These are phyloP conservation scores for Nestor notabilis DNA, from an alignment of 2,113 vertebrate species.

Conservation along the genomic window DNA sequence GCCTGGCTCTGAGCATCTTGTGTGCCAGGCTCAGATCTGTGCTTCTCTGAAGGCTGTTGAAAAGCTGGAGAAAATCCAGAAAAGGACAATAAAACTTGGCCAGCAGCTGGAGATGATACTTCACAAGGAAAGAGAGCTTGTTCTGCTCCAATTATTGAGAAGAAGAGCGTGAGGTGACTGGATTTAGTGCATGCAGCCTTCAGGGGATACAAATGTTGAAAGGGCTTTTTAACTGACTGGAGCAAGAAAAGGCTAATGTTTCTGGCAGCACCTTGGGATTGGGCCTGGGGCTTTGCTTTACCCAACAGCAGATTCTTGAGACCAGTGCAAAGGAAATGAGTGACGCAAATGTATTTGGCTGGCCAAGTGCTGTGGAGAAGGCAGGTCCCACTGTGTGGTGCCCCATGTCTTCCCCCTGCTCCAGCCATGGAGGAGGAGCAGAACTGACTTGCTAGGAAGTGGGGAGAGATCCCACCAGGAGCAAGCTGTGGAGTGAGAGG, in stretches of 20 bases:
- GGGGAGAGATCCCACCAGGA: neutral
- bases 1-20: neutral
- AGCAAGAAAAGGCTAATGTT: neutral
- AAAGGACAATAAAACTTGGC: neutral
- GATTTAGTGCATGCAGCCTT: neutral
- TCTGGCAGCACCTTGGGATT: neutral
- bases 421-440: neutral
- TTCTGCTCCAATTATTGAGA: neutral
- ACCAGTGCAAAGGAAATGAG: neutral
- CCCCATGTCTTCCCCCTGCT: neutral
- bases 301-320: neutral
- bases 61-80: neutral
- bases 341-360: neutral
- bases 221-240: neutral
- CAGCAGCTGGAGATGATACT: neutral
- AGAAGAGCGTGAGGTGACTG: neutral
- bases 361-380: neutral
- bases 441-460: neutral
- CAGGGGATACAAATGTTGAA: neutral
- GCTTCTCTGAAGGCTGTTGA: neutral
- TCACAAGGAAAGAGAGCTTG: neutral
- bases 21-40: neutral
- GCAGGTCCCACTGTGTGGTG: accelerated
- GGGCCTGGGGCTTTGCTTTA: neutral
- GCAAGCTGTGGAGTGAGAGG: neutral